Evolutionary conservation across 2,888 invertebrate species (phyloP).

Genomic region (Andrena bicolor): DNA sequence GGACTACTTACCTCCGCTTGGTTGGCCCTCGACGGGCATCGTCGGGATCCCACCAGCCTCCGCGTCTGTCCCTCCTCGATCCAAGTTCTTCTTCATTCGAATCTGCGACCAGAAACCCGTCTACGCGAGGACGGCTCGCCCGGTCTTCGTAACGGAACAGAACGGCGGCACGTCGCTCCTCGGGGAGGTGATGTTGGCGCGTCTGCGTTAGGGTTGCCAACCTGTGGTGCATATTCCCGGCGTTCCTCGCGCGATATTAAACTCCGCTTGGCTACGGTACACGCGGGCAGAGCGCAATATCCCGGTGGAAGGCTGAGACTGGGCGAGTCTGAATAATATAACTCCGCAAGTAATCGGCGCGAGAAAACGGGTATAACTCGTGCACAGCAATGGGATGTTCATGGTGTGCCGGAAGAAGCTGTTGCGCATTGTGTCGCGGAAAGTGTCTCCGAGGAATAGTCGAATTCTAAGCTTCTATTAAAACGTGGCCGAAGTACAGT

Average conservation of each 20-base stretch:
- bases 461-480: no score
- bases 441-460: no score
- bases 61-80: slow-evolving; percentile 15
- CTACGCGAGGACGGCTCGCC: background rate
- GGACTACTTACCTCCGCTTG: slow-evolving; percentile 61
- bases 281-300: slow-evolving; percentile 6
- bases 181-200: background rate
- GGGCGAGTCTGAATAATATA: background rate
- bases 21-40: slow-evolving; percentile 55
- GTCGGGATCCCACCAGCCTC: background rate
- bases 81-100: slow-evolving; percentile 46
- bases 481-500: no score
- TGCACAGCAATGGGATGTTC: background rate
- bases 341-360: background rate
- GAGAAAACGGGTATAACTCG: background rate
- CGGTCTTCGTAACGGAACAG: slow-evolving; percentile 3
- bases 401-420: no score
- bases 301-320: background rate
- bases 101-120: slow-evolving; percentile 30
- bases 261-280: background rate
- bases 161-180: background rate
- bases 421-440: no score
- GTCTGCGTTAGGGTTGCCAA: background rate
- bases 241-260: slow-evolving; percentile 30
- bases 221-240: background rate